These are phyloP conservation scores for Coturnix japonica DNA, from an alignment of 2,113 vertebrate species.

Conservation along the genomic window DNA sequence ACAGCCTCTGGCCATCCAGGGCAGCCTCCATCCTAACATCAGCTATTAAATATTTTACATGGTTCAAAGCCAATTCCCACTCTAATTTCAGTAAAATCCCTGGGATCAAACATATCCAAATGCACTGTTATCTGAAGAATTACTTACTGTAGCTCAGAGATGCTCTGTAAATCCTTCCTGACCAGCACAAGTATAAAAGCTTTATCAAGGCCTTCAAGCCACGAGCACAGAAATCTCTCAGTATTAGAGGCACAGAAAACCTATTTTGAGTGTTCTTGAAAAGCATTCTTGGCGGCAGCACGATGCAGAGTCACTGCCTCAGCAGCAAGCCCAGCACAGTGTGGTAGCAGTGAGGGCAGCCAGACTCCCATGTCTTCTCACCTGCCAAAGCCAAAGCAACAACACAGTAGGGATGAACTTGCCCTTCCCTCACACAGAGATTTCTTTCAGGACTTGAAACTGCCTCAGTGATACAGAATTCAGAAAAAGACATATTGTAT, in stretches of 20 bases:
- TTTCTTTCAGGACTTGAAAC: neutral
- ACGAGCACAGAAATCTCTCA: neutral
- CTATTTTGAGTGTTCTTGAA: slow-evolving; percentile 49
- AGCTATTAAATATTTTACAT: neutral
- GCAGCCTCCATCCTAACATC: neutral
- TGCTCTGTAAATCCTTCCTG: neutral
- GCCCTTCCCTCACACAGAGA: neutral
- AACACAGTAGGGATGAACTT: neutral
- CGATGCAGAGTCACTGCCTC: neutral
- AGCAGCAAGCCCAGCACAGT: neutral
- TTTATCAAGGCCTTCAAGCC: neutral
- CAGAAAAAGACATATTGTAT: neutral
- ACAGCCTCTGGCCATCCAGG: neutral
- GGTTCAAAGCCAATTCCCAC: neutral
- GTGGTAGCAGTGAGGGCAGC: neutral
- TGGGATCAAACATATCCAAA: neutral
- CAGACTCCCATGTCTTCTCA: neutral
- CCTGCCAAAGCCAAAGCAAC: neutral
- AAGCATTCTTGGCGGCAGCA: neutral
- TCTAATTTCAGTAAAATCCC: neutral
- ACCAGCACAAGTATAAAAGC: neutral
- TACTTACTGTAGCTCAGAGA: neutral
- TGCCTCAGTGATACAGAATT: neutral
- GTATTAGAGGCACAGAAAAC: neutral
- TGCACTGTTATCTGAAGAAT: neutral